phyloP scores from a whole-genome alignment of 2,113 vertebrate genomes.

The Elaphurus davidianus region DNA sequence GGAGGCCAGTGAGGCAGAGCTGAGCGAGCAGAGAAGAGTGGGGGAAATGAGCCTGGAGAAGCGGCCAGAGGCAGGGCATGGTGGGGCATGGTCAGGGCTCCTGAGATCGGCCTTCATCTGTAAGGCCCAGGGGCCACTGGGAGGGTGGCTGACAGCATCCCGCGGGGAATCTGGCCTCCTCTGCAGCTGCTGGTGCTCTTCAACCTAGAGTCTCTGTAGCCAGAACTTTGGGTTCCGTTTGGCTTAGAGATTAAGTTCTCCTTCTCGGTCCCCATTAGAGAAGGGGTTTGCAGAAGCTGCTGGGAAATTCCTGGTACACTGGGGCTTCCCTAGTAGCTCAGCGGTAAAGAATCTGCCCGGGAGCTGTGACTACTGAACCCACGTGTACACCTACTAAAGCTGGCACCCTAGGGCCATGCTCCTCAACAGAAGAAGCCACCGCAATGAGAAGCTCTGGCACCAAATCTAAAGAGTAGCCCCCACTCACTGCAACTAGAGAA shows the following conservation, averaged over 20 bases:
- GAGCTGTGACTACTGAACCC: neutral
- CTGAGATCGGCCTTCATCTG: neutral
- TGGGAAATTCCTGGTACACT: neutral
- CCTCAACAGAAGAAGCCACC: neutral
- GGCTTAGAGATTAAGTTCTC: neutral
- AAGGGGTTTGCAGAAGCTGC: neutral
- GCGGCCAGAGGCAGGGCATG: neutral
- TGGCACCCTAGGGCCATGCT: neutral
- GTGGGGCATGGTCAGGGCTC: neutral
- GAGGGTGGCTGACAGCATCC: neutral
- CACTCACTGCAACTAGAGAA: neutral
- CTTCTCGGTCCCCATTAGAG: neutral
- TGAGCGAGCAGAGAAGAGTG: accelerated
- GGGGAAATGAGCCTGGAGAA: neutral
- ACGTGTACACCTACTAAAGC: neutral
- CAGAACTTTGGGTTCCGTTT: neutral
- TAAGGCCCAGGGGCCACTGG: neutral
- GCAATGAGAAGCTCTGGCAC: neutral
- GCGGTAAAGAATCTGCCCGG: neutral
- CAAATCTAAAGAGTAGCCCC: neutral
- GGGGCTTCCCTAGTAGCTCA: neutral
- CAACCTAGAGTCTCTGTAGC: neutral
- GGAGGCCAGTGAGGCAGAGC: neutral
- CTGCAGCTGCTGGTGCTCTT: neutral
- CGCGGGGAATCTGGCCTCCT: neutral